A percentile compares a stretch with the other conserved stretches of the same genome.
Conservation (phyloP, 2,113 vertebrate species). For the Misgurnus mizolepis region DNA sequence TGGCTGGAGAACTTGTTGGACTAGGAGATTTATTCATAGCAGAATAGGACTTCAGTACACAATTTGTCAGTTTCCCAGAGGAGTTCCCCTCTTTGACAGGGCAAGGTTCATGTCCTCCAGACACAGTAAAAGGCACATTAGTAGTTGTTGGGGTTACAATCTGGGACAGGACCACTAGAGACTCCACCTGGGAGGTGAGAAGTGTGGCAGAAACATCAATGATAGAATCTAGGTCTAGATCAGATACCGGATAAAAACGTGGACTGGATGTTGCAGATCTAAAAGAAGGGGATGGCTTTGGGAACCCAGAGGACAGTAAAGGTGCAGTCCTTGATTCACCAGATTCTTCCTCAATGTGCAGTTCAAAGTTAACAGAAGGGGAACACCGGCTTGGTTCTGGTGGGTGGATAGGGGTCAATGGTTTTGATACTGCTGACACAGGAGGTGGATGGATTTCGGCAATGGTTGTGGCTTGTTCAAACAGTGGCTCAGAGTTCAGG, state of each 20-base stretch:
- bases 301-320: not conserved
- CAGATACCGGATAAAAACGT: constrained; percentile 45
- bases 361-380: constrained; percentile 64
- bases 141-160: constrained; percentile 49
- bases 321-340: constrained; percentile 24
- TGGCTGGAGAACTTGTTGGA: constrained; percentile 53
- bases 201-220: constrained; percentile 63
- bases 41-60: constrained; percentile 54
- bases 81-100: constrained; percentile 56
- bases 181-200: constrained; percentile 59
- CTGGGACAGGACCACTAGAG: constrained; percentile 60
- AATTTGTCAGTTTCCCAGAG: constrained; percentile 35
- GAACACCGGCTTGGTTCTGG: constrained; percentile 58
- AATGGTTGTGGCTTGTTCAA: constrained; percentile 65
- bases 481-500: constrained; percentile 68
- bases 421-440: constrained; percentile 57
- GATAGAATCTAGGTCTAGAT: constrained; percentile 57
- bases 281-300: constrained; percentile 60
- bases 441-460: constrained; percentile 55
- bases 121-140: not conserved
- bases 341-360: constrained; percentile 72
- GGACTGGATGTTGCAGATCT: constrained; percentile 28
- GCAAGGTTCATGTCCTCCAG: constrained; percentile 54
- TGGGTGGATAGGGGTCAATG: constrained; percentile 50
- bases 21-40: constrained; percentile 60